phyloP scores from a whole-genome alignment of 1,140 invertebrate genomes.

The Bombus pascuorum region DNA sequence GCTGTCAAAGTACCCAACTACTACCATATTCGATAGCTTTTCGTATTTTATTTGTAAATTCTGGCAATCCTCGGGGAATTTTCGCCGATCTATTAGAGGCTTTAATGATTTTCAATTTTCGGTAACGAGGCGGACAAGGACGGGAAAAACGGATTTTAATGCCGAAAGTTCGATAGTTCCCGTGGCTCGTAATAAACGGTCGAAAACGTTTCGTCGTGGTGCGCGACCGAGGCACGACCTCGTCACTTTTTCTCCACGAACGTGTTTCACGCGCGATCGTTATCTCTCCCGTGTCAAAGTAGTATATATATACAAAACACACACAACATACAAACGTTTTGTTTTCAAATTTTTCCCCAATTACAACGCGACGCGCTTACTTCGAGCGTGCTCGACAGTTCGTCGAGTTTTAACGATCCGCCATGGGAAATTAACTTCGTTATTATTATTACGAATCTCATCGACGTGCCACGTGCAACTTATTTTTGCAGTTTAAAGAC shows the following conservation, averaged over 20 bases:
- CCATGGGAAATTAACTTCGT: slow-evolving; percentile 66
- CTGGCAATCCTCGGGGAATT: background rate
- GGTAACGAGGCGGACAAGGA: slow-evolving; percentile 12
- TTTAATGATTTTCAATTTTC: slow-evolving; percentile 15
- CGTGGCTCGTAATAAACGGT: slow-evolving; percentile 31
- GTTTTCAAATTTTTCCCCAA: slow-evolving; percentile 63
- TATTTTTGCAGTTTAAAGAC: background rate
- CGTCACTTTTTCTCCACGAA: background rate
- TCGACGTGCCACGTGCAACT: background rate
- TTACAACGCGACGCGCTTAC: slow-evolving; percentile 43
- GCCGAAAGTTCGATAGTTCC: slow-evolving; percentile 24
- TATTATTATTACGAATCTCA: slow-evolving; percentile 52
- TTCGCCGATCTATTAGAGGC: background rate
- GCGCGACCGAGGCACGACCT: background rate
- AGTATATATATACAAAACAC: background rate
- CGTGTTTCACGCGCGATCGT: slow-evolving; percentile 40
- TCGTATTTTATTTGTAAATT: background rate
- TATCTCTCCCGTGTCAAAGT: slow-evolving; percentile 41
- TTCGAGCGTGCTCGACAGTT: slow-evolving; percentile 57
- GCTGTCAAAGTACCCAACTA: background rate
- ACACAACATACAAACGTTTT: slow-evolving; percentile 38
- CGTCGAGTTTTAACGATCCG: slow-evolving; percentile 63
- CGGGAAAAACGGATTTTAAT: slow-evolving; percentile 22
- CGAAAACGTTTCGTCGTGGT: slow-evolving; percentile 22
- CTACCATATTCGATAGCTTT: background rate